A percentile compares a stretch with the other conserved stretches of the same genome.
Conservation (phyloP, 2,888 invertebrate species). For the Halictus quadricinctus region DNA sequence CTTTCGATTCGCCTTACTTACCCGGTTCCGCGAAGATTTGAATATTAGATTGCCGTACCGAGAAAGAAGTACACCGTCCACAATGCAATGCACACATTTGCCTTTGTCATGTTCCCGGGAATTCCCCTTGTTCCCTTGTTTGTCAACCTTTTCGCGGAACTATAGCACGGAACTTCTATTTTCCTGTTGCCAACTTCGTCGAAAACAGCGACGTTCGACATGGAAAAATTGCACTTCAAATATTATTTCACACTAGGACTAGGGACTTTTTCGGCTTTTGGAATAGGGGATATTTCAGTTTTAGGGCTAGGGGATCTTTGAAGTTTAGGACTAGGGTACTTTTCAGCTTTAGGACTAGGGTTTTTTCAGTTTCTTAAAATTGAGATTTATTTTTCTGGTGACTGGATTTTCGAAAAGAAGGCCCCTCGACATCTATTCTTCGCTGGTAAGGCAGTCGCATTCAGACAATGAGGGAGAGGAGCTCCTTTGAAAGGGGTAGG, state of each 20-base stretch:
- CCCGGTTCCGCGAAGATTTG: slow-evolving; percentile 47
- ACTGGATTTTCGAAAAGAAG: neutral
- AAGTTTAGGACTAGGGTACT: too few species aligned
- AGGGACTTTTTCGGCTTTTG: too few species aligned
- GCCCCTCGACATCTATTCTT: neutral
- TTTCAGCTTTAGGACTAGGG: too few species aligned
- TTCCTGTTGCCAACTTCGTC: neutral
- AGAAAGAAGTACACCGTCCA: slow-evolving; percentile 46
- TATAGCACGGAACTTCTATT: neutral
- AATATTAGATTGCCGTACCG: slow-evolving; percentile 59
- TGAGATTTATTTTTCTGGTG: neutral
- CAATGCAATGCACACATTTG: slow-evolving; percentile 23
- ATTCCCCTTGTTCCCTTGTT: slow-evolving; percentile 8
- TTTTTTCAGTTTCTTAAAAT: neutral
- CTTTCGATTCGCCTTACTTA: slow-evolving; percentile 41
- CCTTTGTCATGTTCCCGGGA: slow-evolving; percentile 19
- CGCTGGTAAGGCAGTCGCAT: slow-evolving; percentile 28
- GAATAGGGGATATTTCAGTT: too few species aligned
- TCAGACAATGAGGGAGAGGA: slow-evolving; percentile 49
- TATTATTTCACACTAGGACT: neutral
- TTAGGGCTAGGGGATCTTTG: too few species aligned
- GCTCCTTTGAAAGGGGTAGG: slow-evolving; percentile 38
- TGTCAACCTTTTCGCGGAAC: neutral
- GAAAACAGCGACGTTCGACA: neutral
- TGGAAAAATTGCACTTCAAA: neutral